Evolutionary conservation across 2,888 invertebrate species (phyloP).

Genomic region (Patella depressa): DNA sequence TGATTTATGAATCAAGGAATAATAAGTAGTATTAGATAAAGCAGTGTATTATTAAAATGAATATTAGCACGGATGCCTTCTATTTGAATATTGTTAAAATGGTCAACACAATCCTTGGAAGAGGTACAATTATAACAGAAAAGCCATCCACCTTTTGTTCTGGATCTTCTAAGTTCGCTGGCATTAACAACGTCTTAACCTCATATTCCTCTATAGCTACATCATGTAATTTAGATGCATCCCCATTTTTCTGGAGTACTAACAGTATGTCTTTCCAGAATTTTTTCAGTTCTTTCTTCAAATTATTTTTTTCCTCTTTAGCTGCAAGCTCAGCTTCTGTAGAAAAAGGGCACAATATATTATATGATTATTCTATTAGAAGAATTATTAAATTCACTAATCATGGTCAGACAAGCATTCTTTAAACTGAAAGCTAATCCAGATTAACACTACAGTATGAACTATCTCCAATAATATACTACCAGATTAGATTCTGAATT

Average conservation of each 20-base stretch:
- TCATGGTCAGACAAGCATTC: no score
- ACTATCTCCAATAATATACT: no score
- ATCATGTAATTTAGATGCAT: slow-evolving; percentile 59
- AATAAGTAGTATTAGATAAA: no score
- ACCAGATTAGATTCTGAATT: no score
- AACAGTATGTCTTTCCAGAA: slow-evolving; percentile 67
- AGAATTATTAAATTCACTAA: no score
- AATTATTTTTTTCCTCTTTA: slow-evolving; percentile 40
- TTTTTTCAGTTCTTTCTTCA: slow-evolving; percentile 52
- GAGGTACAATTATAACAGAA: no score
- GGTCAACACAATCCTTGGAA: no score
- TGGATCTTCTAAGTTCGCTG: slow-evolving; percentile 58
- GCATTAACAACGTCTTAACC: slow-evolving; percentile 60
- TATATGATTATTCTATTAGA: no score
- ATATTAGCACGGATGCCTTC: neutral
- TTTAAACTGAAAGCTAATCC: no score
- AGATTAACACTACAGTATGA: no score
- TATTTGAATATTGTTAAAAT: neutral
- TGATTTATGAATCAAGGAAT: no score
- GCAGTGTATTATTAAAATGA: no score
- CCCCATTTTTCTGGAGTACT: slow-evolving; percentile 58
- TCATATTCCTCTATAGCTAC: slow-evolving; percentile 64
- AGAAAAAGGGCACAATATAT: neutral
- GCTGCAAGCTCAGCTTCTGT: slow-evolving; percentile 57
- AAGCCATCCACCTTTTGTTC: slow-evolving; percentile 61